Evolutionary conservation across 2,113 vertebrate genomes (phyloP).

Genomic region (Pollimyrus isidori): DNA sequence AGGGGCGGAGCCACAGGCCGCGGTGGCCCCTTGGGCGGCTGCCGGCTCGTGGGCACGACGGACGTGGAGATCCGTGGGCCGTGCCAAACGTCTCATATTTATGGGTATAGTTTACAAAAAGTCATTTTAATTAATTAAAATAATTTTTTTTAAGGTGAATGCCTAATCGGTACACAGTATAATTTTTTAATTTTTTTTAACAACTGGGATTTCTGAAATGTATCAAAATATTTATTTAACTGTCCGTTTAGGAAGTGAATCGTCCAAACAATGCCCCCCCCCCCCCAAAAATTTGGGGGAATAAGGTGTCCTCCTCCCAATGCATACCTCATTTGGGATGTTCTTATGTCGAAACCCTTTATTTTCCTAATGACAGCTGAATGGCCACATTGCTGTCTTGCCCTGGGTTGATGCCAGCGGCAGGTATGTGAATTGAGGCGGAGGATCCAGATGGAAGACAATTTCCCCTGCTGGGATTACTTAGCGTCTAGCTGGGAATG

Average conservation of each 20-base stretch:
- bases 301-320: background rate
- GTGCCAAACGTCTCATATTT: background rate
- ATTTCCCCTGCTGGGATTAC: background rate
- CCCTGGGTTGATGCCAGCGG: background rate
- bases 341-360: background rate
- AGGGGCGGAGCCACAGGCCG: background rate
- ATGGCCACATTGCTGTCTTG: background rate
- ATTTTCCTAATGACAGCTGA: background rate
- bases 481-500: background rate
- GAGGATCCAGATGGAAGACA: background rate
- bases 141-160: background rate
- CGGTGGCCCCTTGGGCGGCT: too few relatives aligned
- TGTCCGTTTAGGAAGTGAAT: background rate
- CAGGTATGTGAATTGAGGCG: background rate
- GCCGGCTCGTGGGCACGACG: background rate
- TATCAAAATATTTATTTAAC: background rate
- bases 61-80: background rate
- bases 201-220: background rate
- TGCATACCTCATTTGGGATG: background rate
- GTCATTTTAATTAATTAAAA: background rate
- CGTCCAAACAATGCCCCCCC: background rate
- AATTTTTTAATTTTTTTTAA: background rate
- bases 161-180: background rate
- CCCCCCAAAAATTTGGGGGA: background rate
- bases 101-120: background rate